phyloP scores from a whole-genome alignment of 1,140 invertebrate genomes.

The Zaprionus kolodkinae region DNA sequence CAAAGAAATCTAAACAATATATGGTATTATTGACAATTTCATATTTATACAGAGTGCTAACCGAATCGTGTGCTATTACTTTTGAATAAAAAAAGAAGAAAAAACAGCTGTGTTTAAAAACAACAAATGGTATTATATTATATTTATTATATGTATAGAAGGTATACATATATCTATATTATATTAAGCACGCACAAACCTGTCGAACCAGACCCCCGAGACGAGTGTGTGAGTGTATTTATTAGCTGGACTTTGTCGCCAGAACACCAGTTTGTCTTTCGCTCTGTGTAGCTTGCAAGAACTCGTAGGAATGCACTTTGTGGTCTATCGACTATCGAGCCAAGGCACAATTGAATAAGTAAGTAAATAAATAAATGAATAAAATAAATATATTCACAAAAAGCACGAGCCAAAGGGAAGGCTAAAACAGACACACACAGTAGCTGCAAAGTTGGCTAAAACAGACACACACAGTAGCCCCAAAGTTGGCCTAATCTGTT shows the following conservation, averaged over 20 bases:
- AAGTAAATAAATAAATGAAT: conserved; percentile 5
- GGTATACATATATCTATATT: conserved; percentile 6
- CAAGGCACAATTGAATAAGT: too few relatives aligned
- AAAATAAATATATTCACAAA: conserved; percentile 25
- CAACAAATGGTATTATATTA: conserved; percentile 29
- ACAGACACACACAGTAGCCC: background rate
- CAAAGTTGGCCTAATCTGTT: conserved; percentile 20
- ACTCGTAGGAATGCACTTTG: conserved; percentile 28
- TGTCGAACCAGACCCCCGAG: conserved; percentile 62
- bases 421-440: conserved; percentile 11
- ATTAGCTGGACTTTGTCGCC: conserved; percentile 43
- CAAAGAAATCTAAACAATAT: conserved; percentile 7
- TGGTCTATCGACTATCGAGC: conserved; percentile 6
- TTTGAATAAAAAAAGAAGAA: conserved; percentile 18
- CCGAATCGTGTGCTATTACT: background rate
- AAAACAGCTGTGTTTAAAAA: conserved; percentile 56
- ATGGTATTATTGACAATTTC: background rate
- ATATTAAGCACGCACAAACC: conserved; percentile 50
- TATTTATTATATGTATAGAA: background rate
- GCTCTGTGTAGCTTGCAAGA: background rate
- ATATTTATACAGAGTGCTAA: background rate
- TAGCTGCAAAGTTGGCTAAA: conserved; percentile 2
- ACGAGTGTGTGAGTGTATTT: conserved; percentile 30
- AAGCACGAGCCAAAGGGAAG: conserved; percentile 26
- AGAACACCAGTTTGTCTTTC: conserved; percentile 14